These are phyloP conservation scores for Adrianichthys oophorus DNA, from an alignment of 2,797 vertebrate species.

Conservation along the genomic window DNA sequence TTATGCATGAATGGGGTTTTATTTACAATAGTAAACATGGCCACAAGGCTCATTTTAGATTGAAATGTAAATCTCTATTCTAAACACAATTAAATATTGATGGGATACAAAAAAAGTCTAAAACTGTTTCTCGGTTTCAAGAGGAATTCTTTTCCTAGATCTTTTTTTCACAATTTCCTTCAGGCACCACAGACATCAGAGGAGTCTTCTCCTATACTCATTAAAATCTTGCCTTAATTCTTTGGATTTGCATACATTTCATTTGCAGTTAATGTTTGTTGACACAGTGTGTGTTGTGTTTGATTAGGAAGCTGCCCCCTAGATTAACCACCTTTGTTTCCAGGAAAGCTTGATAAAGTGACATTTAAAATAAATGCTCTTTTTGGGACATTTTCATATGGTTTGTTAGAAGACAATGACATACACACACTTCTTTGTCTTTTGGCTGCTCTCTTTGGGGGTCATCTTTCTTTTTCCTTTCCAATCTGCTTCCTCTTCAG, in stretches of 20 bases:
- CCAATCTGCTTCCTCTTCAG: too few relatives aligned
- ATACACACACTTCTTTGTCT: too few relatives aligned
- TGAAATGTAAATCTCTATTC: conserved; percentile 53
- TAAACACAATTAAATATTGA: conserved; percentile 65
- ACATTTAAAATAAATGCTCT: not conserved
- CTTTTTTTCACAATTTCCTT: conserved; percentile 55
- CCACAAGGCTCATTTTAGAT: conserved; percentile 59
- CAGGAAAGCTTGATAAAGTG: conserved; percentile 22
- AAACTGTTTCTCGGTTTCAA: conserved; percentile 47
- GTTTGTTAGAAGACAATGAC: too few relatives aligned
- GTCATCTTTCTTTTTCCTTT: too few relatives aligned
- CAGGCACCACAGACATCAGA: conserved; percentile 61
- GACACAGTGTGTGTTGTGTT: conserved; percentile 51
- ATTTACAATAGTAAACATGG: conserved; percentile 69
- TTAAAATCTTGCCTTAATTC: conserved; percentile 67
- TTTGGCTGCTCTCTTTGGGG: too few relatives aligned
- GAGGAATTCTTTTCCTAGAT: conserved; percentile 44
- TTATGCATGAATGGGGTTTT: conserved; percentile 50
- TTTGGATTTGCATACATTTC: conserved; percentile 65
- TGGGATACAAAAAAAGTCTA: conserved; percentile 55
- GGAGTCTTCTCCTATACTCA: conserved; percentile 58
- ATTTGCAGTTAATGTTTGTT: conserved; percentile 66
- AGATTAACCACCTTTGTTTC: conserved; percentile 35
- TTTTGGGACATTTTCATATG: too few relatives aligned
- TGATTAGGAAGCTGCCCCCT: conserved; percentile 47